Base-by-base conservation (phyloP, 2,113 vertebrate species). In the Xenopus borealis region DNA sequence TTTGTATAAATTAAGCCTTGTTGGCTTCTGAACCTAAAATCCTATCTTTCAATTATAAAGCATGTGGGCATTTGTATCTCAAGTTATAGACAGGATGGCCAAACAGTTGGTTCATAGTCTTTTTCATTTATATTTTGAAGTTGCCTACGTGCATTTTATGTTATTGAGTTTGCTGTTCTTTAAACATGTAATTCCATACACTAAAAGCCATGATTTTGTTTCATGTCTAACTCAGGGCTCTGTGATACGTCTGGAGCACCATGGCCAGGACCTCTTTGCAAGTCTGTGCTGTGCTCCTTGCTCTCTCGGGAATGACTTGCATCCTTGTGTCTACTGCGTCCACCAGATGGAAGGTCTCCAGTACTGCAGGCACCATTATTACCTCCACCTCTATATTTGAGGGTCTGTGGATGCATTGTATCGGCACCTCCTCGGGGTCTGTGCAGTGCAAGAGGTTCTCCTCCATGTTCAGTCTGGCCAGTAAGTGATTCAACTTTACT, bases 371-470 rank as follows among this genome's bases (percentile, higher is more conserved):
- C 13, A 69, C 82, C 0, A 62, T 91, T 3, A 83, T 77, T 50
- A 79, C 82, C 80, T 78, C 85, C 52, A 89, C 82, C 55, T 88
- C 87, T 84, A 62, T 84, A 71, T 93, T 87, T 4, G 93, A 95
- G 79, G 95, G 94, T 3, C 85, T 96, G 33, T 96, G 94, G 94
- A 89, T 88, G 88, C 86, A 89, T 73, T 96, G 94, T 14, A 83
- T 79, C 2, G 82, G 88, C 20, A 83, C 83, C 30, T 72, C 85
- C 4, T 1, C 78, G 27, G 90, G 92, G 2, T 81, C 86, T 0
- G 0, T 91, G 0, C 84, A 94, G 72, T 96, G 94, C 83, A 88
- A 81, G 82, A 83, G 2, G 14, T 91, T 91, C 79, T 88, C 72
- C 64, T 93, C 89, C 12, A 69, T 93, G 12, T 85, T 96, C 75